Conservation (phyloP, 2,888 invertebrate genomes). For the Celastrina argiolus region DNA sequence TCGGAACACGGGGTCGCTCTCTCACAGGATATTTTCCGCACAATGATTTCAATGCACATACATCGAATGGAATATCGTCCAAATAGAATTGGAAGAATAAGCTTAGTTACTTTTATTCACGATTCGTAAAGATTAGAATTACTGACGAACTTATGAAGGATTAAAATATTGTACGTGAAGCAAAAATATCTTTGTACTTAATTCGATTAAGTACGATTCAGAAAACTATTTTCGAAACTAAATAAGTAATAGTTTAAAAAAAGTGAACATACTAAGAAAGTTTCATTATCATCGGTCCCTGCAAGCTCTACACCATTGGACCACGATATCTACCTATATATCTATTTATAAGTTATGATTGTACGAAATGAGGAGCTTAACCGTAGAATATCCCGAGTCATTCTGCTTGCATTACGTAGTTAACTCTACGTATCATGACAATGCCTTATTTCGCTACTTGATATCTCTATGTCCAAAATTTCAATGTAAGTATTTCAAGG, state of each 20-base stretch:
- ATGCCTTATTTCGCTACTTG: not conserved
- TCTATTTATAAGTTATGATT: not conserved
- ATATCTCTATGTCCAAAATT: slow-evolving; percentile 16
- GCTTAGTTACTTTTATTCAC: not conserved
- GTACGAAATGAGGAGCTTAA: slow-evolving; percentile 14
- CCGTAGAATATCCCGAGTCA: slow-evolving; percentile 12
- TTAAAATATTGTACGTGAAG: not conserved
- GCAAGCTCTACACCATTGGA: too few species aligned
- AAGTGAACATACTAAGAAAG: too few species aligned
- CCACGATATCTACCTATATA: not conserved
- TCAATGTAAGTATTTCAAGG: not conserved
- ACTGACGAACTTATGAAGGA: not conserved
- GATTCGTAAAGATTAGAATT: not conserved
- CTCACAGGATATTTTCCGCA: slow-evolving; percentile 72
- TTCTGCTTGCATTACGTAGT: slow-evolving; percentile 2
- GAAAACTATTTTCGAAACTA: too few species aligned
- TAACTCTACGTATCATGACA: slow-evolving; percentile 16
- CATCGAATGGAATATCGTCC: slow-evolving; percentile 53
- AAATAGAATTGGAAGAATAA: slow-evolving; percentile 19
- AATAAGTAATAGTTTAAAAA: too few species aligned
- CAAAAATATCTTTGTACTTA: too few species aligned
- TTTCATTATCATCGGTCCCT: too few species aligned
- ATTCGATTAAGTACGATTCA: too few species aligned
- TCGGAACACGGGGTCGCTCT: slow-evolving; percentile 72
- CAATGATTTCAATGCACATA: slow-evolving; percentile 72